Percentiles rank a stretch among this genome's conserved stretches.
These are phyloP conservation scores for Umimayanthus chanpuru DNA, from an alignment of 92 coral and sea anemone genomes.

Conservation along the genomic window DNA sequence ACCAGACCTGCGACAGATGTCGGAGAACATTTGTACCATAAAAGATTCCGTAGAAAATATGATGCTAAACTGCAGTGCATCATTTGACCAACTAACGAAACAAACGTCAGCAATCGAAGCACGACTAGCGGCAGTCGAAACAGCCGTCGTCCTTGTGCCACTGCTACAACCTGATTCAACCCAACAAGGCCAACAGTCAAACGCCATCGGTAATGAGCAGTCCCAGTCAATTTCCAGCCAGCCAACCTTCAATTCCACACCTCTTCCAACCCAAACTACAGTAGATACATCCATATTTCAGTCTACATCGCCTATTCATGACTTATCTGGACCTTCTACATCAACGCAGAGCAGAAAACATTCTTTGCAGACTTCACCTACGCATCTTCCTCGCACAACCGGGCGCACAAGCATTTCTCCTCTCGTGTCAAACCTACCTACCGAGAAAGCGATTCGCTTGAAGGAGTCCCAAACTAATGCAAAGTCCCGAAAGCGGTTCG, in stretches of 20 bases:
- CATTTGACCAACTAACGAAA: not conserved
- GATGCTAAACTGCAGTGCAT: constrained; percentile 5
- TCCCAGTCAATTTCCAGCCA: not conserved
- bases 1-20: constrained; percentile 2
- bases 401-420: too few species aligned
- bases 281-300: not conserved
- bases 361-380: too few species aligned
- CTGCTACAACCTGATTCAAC: not conserved
- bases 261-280: constrained; percentile 8
- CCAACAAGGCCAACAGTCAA: constrained; percentile 2
- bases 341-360: too few species aligned
- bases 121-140: not conserved
- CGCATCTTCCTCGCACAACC: too few species aligned
- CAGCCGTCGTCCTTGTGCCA: not conserved
- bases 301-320: not conserved
- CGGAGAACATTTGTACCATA: not conserved
- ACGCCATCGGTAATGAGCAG: not conserved
- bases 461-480: too few species aligned
- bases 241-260: not conserved
- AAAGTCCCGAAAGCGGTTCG: too few species aligned
- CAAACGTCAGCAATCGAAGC: not conserved
- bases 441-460: too few species aligned
- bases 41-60: not conserved
- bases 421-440: too few species aligned
- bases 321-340: not conserved